Percentiles rank a stretch among this genome's conserved stretches.
These are phyloP conservation scores for Leptestheria dahalacensis DNA, from an alignment of 1,140 invertebrate species.

Conservation along the genomic window DNA sequence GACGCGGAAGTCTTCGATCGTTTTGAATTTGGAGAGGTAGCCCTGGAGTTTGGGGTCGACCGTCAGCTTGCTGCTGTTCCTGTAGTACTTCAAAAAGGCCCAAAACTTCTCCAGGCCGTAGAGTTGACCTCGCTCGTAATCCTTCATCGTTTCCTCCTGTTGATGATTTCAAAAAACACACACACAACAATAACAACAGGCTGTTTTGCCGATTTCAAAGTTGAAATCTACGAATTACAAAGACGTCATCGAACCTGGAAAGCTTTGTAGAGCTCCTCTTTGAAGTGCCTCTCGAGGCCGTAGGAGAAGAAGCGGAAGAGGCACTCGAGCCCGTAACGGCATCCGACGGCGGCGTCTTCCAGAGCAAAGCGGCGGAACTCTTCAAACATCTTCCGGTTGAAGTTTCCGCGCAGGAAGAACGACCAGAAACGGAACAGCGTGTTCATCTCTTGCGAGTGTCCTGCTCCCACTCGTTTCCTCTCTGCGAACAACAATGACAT, in stretches of 20 bases:
- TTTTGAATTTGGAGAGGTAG: conserved; percentile 77
- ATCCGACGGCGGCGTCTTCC: conserved; percentile 81
- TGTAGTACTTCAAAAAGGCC: conserved; percentile 76
- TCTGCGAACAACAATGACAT: conserved; percentile 35
- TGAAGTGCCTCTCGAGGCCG: conserved; percentile 87
- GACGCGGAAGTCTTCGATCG: conserved; percentile 71
- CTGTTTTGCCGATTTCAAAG: no score
- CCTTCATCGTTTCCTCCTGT: conserved; percentile 65
- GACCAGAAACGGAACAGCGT: conserved; percentile 98
- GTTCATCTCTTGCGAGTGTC: conserved; percentile 92
- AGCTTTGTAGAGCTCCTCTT: conserved; percentile 81
- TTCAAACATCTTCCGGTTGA: conserved; percentile 95
- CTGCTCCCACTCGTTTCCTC: conserved; percentile 76
- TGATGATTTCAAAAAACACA: neutral
- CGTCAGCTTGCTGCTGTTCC: conserved; percentile 55
- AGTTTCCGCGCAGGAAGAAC: conserved; percentile 95
- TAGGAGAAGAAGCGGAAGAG: conserved; percentile 98
- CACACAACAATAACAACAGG: no score
- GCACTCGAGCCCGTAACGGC: conserved; percentile 70
- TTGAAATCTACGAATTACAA: no score
- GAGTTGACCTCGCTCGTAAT: conserved; percentile 83
- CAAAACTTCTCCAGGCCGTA: conserved; percentile 99
- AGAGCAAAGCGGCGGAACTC: conserved; percentile 80
- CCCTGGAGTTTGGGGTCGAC: conserved; percentile 64
- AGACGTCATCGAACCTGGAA: conserved; percentile 46